Base-by-base conservation (phyloP, 2,113 vertebrate genomes). In the Drymodes brunneopygia region DNA sequence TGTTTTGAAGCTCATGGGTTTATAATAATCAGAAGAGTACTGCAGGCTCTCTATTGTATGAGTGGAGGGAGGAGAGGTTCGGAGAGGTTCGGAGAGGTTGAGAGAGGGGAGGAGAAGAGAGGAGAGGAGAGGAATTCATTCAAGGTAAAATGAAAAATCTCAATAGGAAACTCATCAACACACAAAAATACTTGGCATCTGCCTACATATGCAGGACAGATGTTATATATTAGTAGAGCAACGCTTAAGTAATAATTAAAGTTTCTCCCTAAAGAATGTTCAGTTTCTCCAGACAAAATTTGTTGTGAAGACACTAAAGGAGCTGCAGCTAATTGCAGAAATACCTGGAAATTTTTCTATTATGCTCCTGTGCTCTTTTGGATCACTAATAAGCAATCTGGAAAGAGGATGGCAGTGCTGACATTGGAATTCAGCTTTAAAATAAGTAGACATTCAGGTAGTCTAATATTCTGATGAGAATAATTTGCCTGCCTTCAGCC, bases 1-100 rank as follows among this genome's bases (percentile, higher is more conserved):
- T 38, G 15, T 27, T 61, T 81, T 38, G 9, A 51, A 45, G 9
- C 33, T 71, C 14, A 48, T 58, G 24, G 22, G 6, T 48, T 5
- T 58, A 11, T 7, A 53, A 25, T 50, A 35, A 51, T 45, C 25
- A 60, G 27, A 35, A 66, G 6, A 65, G 28, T 31, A 56, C 9
- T 44, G 18, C 11, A 29, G 33, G 11, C 0, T 53, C 6, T 53
- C 8, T 71, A 24, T 36, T 23, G 4, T 67, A 8, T 0, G 1
- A 44, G 7, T 0, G 1, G 38, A 29, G 11, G 9, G 25, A 23
- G 65, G 50, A 27, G 20, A 20, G 33, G n/a, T n/a, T n/a, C n/a
- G n/a, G n/a, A n/a, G n/a, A n/a, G n/a, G n/a, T n/a, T n/a, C n/a
- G n/a, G n/a, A n/a, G n/a, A n/a, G n/a, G n/a, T n/a, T n/a, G n/a